Evolutionary conservation across 64 coral and sea anemone genomes (phyloP), one percentile per base, ranked within the genome.

Genomic region (Orbicella faveolata): DNA sequence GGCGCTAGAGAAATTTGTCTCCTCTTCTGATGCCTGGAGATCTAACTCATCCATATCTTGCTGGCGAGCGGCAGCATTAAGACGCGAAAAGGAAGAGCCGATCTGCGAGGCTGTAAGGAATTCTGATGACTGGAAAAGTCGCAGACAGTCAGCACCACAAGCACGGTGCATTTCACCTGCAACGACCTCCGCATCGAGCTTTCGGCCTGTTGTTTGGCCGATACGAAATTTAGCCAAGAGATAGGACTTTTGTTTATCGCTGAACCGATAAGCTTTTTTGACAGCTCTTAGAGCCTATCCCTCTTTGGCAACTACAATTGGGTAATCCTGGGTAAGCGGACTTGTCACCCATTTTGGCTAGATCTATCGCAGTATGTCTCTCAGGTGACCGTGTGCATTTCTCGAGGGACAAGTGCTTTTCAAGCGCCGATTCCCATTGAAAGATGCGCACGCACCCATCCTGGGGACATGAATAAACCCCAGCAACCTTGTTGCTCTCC

Each of bases 341-440:
- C 37, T 39, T 39, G 37, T 39, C 1, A 39, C 37, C 37, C 37
- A 39, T 39, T 39, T 39, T 76, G 80, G 75, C n/a, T n/a, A n/a
- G n/a, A n/a, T n/a, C n/a, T n/a, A n/a, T n/a, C n/a, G n/a, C n/a
- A n/a, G n/a, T n/a, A 74, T 92, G 36, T 54, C 76, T 92, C 76
- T 92, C 90, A 33, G 83, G 61, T 77, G 81, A 85, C 23, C 63
- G 74, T 20, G 90, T 64, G 64, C 90, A 92, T 85, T 92, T 92
- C 76, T 85, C 90, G 18, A 78, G 53, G 6, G 79, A 83, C 33
- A 91, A 30, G 66, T 83, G 79, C 79, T 90, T 82, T 82, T 82
- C 37, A 39, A 39, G 37, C 37, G 37, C 37, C 37, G 37, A 39
- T 39, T 2, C 37, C 37, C 37, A 4, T 84, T 84, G 79, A 91